phyloP scores from a whole-genome alignment of 2,797 vertebrate species.

The Lagocephalus sceleratus region DNA sequence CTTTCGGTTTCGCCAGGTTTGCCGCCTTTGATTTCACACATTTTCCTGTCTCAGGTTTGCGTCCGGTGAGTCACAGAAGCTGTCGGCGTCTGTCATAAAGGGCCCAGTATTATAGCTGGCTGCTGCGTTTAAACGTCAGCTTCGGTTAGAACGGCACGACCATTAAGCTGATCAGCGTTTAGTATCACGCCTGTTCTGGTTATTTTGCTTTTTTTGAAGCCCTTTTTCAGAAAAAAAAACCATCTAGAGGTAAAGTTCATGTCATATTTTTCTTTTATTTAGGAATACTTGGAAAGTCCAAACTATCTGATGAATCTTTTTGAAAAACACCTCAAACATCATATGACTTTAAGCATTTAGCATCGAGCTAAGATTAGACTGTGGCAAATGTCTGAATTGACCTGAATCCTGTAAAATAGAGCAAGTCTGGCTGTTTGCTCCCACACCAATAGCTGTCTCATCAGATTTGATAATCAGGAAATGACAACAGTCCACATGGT shows the following conservation, averaged over 20 bases:
- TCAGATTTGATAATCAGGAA: slow-evolving; percentile 66
- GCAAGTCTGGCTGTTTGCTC: slow-evolving; percentile 38
- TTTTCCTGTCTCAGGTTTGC: slow-evolving; percentile 39
- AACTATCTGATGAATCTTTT: slow-evolving; percentile 3
- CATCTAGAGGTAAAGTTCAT: not conserved
- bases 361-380: slow-evolving; percentile 27
- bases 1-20: slow-evolving; percentile 30
- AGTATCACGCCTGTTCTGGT: not conserved
- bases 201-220: not conserved
- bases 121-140: slow-evolving; percentile 18
- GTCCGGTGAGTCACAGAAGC: slow-evolving; percentile 44
- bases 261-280: not conserved
- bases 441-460: slow-evolving; percentile 49
- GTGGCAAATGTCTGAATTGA: slow-evolving; percentile 21
- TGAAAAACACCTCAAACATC: slow-evolving; percentile 14
- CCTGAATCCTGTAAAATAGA: slow-evolving; percentile 18
- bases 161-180: not conserved
- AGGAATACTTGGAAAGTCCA: slow-evolving; percentile 9
- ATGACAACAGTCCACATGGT: slow-evolving; percentile 56
- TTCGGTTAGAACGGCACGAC: slow-evolving; percentile 19
- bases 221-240: not conserved
- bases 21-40: slow-evolving; percentile 40
- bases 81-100: slow-evolving; percentile 42
- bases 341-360: slow-evolving; percentile 10
- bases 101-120: slow-evolving; percentile 6